phyloP scores from a whole-genome alignment of 2,888 invertebrate species.

The Drosophila melanocephala region DNA sequence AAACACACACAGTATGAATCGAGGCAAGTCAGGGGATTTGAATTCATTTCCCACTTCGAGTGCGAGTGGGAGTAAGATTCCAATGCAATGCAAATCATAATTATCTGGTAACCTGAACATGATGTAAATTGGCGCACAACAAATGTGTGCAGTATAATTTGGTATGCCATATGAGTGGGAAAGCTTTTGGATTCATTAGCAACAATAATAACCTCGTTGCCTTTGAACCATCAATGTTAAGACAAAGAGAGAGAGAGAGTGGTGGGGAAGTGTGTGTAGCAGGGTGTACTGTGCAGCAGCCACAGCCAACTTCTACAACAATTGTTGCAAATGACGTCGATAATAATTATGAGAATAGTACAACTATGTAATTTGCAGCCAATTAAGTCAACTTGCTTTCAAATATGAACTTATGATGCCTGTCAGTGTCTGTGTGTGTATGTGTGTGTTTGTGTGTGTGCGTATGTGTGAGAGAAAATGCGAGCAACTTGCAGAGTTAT shows the following conservation, averaged over 20 bases:
- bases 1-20: background rate
- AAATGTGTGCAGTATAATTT: constrained; percentile 9
- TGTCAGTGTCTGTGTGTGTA: background rate
- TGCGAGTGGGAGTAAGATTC: background rate
- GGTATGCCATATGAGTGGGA: constrained; percentile 24
- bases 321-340: constrained; percentile 10
- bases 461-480: no score
- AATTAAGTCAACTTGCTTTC: constrained; percentile 57
- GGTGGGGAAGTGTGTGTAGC: background rate
- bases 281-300: background rate
- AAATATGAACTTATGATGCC: constrained; percentile 1
- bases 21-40: background rate
- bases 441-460: background rate
- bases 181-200: constrained; percentile 18
- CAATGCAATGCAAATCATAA: background rate
- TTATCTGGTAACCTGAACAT: constrained; percentile 10
- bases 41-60: background rate
- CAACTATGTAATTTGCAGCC: constrained; percentile 48
- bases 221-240: background rate
- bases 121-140: constrained; percentile 6
- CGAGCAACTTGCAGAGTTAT: background rate
- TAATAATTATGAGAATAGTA: constrained; percentile 19
- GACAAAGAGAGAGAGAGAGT: no score
- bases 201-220: constrained; percentile 17
- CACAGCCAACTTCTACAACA: constrained; percentile 22